phyloP scores from a whole-genome alignment of 2,888 invertebrate genomes.

The Dorcus parallelipipedus region DNA sequence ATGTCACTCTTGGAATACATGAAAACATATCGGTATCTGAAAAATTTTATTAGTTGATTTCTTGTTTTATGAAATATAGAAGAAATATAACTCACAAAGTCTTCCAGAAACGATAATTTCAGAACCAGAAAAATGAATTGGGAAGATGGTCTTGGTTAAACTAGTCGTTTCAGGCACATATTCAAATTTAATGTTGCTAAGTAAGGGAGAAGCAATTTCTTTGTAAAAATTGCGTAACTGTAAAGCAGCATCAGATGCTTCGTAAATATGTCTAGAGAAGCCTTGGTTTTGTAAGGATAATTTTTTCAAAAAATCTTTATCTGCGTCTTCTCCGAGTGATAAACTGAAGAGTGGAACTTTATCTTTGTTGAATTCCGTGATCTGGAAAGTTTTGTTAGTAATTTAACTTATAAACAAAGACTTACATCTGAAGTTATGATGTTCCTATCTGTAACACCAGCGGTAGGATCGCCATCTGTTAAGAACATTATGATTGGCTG shows the following conservation, averaged over 20 bases:
- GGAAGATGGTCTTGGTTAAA: constrained; percentile 56
- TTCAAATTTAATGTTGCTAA: too few relatives aligned
- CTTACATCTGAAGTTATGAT: constrained; percentile 53
- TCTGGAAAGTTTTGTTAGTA: constrained; percentile 6
- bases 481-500: constrained; percentile 65
- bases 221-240: too few relatives aligned
- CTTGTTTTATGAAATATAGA: background rate
- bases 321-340: constrained; percentile 69
- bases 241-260: constrained; percentile 59
- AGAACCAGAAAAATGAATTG: constrained; percentile 60
- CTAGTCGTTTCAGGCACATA: constrained; percentile 34
- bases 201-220: too few relatives aligned
- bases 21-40: background rate
- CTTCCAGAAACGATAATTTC: constrained; percentile 63
- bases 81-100: constrained; percentile 27
- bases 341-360: constrained; percentile 58
- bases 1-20: constrained; percentile 22
- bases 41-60: background rate
- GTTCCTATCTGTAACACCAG: constrained; percentile 54
- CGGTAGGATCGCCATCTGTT: constrained; percentile 65
- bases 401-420: constrained; percentile 33
- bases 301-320: constrained; percentile 63
- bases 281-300: constrained; percentile 64
- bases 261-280: constrained; percentile 68
- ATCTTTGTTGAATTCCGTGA: constrained; percentile 42